phyloP scores from a whole-genome alignment of 30 jellyfish, hydroid and myxozoan genomes.

The Hydra vulgaris region DNA sequence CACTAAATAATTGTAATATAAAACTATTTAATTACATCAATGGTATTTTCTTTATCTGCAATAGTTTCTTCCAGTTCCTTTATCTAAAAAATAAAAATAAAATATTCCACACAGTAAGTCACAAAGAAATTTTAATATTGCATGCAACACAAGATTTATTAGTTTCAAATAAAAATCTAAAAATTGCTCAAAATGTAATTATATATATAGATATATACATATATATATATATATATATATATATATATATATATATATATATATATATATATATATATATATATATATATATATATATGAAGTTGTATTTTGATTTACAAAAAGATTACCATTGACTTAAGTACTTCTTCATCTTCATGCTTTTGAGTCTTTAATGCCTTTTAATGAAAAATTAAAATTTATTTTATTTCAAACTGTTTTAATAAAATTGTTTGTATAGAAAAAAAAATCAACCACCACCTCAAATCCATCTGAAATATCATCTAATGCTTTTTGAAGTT shows the following conservation, averaged over 20 bases:
- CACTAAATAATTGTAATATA: not conserved
- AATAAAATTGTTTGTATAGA: not conserved
- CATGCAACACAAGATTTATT: no score
- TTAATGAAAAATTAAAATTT: not conserved
- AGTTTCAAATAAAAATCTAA: no score
- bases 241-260: no score
- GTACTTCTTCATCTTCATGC: not conserved
- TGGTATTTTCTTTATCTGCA: constrained; percentile 26
- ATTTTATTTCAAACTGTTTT: no score
- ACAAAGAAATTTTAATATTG: no score
- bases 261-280: no score
- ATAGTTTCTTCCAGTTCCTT: constrained; percentile 11
- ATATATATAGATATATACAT: no score
- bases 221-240: no score
- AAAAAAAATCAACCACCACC: not conserved
- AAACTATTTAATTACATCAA: constrained; percentile 17
- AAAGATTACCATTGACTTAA: not conserved
- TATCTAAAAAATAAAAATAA: not conserved
- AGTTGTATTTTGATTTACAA: no score
- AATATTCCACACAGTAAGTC: constrained; percentile 25
- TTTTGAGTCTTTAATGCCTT: not conserved
- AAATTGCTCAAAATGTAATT: no score
- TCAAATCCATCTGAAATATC: not conserved
- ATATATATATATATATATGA: no score
- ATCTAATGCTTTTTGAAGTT: constrained; percentile 17